Percentiles rank a stretch among this genome's conserved stretches.
These are phyloP conservation scores for Protobothrops flavoviridis DNA, from an alignment of 2,113 vertebrate species.

Conservation along the genomic window DNA sequence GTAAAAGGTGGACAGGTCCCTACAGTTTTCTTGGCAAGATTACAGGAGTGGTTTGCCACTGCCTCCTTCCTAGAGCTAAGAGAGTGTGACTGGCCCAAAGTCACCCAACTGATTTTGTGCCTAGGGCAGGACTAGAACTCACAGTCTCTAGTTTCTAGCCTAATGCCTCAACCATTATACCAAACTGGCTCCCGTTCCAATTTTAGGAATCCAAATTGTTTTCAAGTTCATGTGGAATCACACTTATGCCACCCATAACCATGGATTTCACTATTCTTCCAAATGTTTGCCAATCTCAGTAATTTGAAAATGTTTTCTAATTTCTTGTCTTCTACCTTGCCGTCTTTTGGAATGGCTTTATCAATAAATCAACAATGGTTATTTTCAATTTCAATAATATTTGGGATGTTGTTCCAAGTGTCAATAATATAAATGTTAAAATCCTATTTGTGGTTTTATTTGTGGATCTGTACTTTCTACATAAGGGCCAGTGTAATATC, in stretches of 20 bases:
- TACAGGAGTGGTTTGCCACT: neutral
- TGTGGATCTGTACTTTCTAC: neutral
- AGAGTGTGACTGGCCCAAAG: neutral
- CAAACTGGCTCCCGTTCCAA: neutral
- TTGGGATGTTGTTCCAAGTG: neutral
- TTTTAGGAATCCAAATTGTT: neutral
- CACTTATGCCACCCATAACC: neutral
- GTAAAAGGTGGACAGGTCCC: too few species aligned
- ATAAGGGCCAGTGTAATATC: neutral
- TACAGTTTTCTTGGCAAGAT: neutral
- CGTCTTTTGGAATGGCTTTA: neutral
- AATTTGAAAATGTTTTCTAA: neutral
- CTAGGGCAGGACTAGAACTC: neutral
- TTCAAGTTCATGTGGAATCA: neutral
- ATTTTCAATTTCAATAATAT: neutral
- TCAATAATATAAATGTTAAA: neutral
- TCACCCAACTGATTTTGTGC: neutral
- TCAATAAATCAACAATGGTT: neutral
- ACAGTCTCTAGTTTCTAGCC: neutral
- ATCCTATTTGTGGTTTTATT: neutral
- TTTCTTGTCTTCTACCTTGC: neutral
- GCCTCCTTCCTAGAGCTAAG: neutral
- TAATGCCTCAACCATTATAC: neutral
- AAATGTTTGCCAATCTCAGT: neutral
- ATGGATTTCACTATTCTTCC: neutral